A percentile compares a stretch with the other conserved stretches of the same genome.
These are phyloP conservation scores for Chelonus insularis DNA, from an alignment of 1,140 invertebrate species.

Conservation along the genomic window DNA sequence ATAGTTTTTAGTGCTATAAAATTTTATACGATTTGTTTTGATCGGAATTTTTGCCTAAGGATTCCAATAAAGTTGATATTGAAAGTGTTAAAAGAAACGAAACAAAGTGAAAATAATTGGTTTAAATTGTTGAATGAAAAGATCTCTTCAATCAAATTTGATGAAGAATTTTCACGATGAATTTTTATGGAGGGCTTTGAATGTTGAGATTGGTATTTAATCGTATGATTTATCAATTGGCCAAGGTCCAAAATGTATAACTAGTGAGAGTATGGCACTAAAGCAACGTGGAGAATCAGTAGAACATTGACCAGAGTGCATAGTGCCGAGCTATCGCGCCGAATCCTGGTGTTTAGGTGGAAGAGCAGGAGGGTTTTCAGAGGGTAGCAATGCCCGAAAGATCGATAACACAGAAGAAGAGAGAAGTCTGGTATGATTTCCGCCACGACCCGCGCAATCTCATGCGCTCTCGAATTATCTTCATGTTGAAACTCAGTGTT, in stretches of 20 bases:
- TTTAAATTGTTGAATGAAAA: too few species aligned
- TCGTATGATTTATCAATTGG: not conserved
- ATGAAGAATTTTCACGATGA: too few species aligned
- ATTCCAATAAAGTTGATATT: too few species aligned
- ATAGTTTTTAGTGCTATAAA: too few species aligned
- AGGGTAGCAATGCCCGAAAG: constrained; percentile 19
- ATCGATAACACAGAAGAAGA: constrained; percentile 9
- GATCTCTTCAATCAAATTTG: too few species aligned
- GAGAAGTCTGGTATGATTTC: not conserved
- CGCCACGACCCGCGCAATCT: constrained; percentile 18
- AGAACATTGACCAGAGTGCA: constrained; percentile 3
- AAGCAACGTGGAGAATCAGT: constrained; percentile 3
- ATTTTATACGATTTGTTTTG: too few species aligned
- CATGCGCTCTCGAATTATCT: not conserved
- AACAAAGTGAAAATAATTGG: too few species aligned
- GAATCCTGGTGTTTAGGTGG: not conserved
- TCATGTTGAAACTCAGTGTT: constrained; percentile 15
- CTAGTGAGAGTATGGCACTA: not conserved
- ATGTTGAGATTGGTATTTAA: too few species aligned
- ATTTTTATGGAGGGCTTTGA: too few species aligned
- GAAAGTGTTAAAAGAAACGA: too few species aligned
- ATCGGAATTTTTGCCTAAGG: too few species aligned
- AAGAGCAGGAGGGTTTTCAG: not conserved
- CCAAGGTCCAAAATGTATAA: not conserved
- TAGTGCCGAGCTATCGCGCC: not conserved